A percentile compares a stretch with the other conserved stretches of the same genome.
These are phyloP conservation scores for Atta cephalotes DNA, from an alignment of 1,140 invertebrate genomes.

Conservation along the genomic window DNA sequence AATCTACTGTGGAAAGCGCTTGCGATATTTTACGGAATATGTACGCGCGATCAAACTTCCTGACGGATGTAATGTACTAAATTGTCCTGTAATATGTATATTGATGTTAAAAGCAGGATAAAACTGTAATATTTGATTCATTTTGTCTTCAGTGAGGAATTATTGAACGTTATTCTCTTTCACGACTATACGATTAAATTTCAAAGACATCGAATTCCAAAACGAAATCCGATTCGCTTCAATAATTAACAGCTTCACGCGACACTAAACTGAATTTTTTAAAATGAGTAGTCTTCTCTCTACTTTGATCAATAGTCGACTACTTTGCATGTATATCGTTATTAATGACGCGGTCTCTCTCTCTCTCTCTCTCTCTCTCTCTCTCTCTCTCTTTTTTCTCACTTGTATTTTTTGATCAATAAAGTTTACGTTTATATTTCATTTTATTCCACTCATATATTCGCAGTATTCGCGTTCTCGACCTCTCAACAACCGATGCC, in stretches of 20 bases:
- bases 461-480: conserved; percentile 48
- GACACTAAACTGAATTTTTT: conserved; percentile 17
- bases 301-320: conserved; percentile 14
- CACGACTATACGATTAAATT: conserved; percentile 30
- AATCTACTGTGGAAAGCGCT: conserved; percentile 17
- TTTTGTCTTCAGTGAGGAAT: conserved; percentile 35
- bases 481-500: conserved; percentile 60
- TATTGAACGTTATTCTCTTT: conserved; percentile 34
- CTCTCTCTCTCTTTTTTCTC: neutral
- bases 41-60: conserved; percentile 38
- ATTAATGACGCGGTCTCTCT: conserved; percentile 7
- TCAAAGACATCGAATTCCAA: conserved; percentile 44
- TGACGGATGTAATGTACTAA: conserved; percentile 27
- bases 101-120: conserved; percentile 34
- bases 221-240: conserved; percentile 28
- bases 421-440: conserved; percentile 63
- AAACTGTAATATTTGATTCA: conserved; percentile 42
- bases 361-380: neutral
- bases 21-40: conserved; percentile 46
- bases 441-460: conserved; percentile 54
- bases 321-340: conserved; percentile 18
- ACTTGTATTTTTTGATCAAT: conserved; percentile 49
- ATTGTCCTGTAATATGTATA: conserved; percentile 46
- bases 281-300: conserved; percentile 18
- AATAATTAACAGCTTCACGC: conserved; percentile 46